Evolutionary conservation across 1,140 invertebrate genomes (phyloP), one percentile per base, ranked within the genome.

Genomic region (Sinella curviseta): DNA sequence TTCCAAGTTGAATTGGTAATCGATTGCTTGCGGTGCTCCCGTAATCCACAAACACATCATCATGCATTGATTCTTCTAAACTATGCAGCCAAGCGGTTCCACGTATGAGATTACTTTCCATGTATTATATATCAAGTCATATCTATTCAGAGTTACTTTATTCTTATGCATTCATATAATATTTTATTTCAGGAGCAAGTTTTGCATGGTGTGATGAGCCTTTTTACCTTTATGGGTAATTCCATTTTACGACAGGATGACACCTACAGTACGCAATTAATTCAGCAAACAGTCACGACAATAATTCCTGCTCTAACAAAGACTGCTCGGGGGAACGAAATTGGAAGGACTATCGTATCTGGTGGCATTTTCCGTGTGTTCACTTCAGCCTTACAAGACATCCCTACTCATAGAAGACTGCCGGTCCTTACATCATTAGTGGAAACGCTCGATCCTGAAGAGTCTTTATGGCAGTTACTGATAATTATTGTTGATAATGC

Each of bases 161-260:
- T 76, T 12, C 24, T 77, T 48, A 48, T 26, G 26, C 3, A n/a
- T 48, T 48, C 17, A 8, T 48, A 48, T 48, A 60, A 60, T 60
- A 17, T 17, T 17, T n/a, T 60, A 60, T 17, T 60, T n/a, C 84
- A 90, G 89, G 92, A 94, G 73, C 91, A 93, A 86, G 94, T 98
- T 3, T 86, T 98, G 16, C 92, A 95, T 85, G 94, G 96, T 84
- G 93, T 97, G 0, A 97, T 98, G 91, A 92, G 94, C 33, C 94
- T 99, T 81, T 98, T 98, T 85, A 97, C 96, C 0, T 98, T 97
- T 84, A 96, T 99, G 90, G 96, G 96, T 16, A 94, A 93, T 2
- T 95, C 94, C 0, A 92, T 98, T 28, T 86, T 97, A 0, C 89
- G 95, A 24, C 95, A 96, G 82, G 96, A 99, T 85, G 95, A 98